A percentile compares a stretch with the other conserved stretches of the same genome.
These are phyloP conservation scores for Macrobrachium nipponense DNA, from an alignment of 1,140 invertebrate species.

Conservation along the genomic window DNA sequence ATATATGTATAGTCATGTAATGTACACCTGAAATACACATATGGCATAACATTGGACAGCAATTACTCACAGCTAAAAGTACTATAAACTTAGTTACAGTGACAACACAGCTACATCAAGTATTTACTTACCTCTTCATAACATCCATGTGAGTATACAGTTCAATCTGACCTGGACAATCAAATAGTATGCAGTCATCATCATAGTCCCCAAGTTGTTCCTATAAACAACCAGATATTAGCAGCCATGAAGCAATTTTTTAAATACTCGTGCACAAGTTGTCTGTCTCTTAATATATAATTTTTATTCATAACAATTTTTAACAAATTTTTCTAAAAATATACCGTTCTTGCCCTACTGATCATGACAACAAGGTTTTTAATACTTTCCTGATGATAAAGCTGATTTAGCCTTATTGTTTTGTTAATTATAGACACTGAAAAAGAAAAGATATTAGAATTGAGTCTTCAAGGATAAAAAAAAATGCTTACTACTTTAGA, in stretches of 20 bases:
- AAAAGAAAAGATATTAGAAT: slow-evolving; percentile 18
- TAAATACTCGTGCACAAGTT: not conserved
- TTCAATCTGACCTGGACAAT: slow-evolving; percentile 99
- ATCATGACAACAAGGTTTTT: no score
- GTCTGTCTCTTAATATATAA: no score
- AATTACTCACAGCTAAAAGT: not conserved
- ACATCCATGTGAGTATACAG: slow-evolving; percentile 95
- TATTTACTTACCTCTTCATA: slow-evolving; percentile 74
- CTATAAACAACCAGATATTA: slow-evolving; percentile 79
- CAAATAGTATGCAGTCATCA: slow-evolving; percentile 96
- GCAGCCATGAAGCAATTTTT: not conserved
- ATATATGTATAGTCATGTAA: not conserved
- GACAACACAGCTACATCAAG: not conserved
- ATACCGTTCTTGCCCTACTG: no score
- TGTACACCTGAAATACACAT: not conserved
- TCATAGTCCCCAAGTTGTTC: slow-evolving; percentile 78
- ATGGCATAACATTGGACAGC: not conserved
- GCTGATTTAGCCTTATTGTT: no score
- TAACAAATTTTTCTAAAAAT: no score
- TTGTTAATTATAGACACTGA: slow-evolving; percentile 28
- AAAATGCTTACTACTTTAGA: not conserved
- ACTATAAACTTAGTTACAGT: not conserved
- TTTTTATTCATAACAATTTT: no score
- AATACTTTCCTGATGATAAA: no score
- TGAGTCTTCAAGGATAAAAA: not conserved